Evolutionary conservation across 2,113 vertebrate species (phyloP).

Genomic region (Corythornis cristatus): DNA sequence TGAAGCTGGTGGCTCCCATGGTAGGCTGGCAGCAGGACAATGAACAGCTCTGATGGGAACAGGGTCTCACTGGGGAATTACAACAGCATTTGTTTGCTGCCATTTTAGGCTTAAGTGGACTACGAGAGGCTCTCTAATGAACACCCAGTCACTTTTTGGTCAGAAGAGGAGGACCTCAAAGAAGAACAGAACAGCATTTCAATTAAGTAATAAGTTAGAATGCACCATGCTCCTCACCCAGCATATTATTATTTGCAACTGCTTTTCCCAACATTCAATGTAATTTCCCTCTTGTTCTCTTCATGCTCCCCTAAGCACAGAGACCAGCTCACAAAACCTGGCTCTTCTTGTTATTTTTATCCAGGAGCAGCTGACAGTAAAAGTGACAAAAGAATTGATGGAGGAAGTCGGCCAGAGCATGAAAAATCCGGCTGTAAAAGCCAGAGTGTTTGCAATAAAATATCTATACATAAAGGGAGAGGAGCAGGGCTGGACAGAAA

Average conservation of each 20-base stretch:
- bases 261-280: background rate
- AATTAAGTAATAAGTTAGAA: background rate
- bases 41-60: background rate
- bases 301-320: background rate
- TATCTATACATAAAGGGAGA: slow-evolving; percentile 35
- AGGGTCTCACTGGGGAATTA: background rate
- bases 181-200: background rate
- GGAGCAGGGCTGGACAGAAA: slow-evolving; percentile 18
- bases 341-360: slow-evolving; percentile 34
- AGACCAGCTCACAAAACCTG: background rate
- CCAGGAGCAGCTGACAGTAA: slow-evolving; percentile 25
- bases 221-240: rapidly evolving
- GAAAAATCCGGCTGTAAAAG: slow-evolving; percentile 59
- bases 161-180: background rate
- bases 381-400: slow-evolving; percentile 56
- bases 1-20: background rate
- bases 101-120: background rate
- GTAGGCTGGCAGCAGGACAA: background rate
- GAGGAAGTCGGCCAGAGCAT: background rate
- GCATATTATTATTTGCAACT: background rate
- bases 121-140: background rate
- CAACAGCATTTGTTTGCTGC: background rate
- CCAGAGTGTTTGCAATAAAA: slow-evolving; percentile 59
- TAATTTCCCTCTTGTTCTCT: background rate
- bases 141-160: background rate